These are phyloP conservation scores for Danio albolineatus DNA, from an alignment of 2,797 vertebrate species.

Conservation along the genomic window DNA sequence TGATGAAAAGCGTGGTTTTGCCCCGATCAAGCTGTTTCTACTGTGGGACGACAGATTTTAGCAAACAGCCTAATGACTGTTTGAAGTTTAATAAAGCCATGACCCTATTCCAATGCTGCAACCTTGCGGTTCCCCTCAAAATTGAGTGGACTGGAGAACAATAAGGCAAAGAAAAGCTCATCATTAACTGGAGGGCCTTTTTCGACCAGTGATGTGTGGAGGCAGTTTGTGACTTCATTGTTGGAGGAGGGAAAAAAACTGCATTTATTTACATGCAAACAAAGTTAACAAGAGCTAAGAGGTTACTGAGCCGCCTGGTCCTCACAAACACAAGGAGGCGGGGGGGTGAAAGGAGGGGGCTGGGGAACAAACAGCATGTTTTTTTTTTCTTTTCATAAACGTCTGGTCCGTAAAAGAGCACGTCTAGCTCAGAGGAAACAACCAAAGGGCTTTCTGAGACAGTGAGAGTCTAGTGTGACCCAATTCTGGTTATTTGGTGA, in stretches of 20 bases:
- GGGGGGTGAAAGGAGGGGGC: constrained; percentile 22
- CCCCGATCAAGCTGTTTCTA: constrained; percentile 82
- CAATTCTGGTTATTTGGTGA: constrained; percentile 42
- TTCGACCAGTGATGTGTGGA: constrained; percentile 57
- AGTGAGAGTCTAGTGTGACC: constrained; percentile 47
- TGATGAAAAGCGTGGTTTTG: constrained; percentile 82
- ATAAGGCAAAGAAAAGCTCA: constrained; percentile 58
- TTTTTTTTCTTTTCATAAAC: constrained; percentile 17
- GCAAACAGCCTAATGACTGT: constrained; percentile 88
- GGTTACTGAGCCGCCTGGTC: constrained; percentile 46
- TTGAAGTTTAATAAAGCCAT: constrained; percentile 90
- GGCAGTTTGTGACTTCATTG: constrained; percentile 63
- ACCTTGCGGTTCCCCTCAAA: constrained; percentile 79
- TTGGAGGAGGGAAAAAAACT: constrained; percentile 44
- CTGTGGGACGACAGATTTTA: constrained; percentile 82
- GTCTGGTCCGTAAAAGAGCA: constrained; percentile 57
- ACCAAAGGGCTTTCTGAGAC: constrained; percentile 48
- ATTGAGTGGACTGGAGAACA: constrained; percentile 55
- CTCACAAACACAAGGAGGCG: constrained; percentile 35
- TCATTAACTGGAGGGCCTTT: constrained; percentile 62
- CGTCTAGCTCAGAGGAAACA: constrained; percentile 46
- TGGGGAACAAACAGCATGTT: constrained; percentile 35
- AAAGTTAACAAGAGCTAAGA: constrained; percentile 56
- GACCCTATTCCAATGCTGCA: constrained; percentile 82
- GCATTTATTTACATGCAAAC: constrained; percentile 63